A percentile compares a stretch with the other conserved stretches of the same genome.
phyloP scores from a whole-genome alignment of 2,113 vertebrate species.

The Sinocyclocheilus maitianheensis region DNA sequence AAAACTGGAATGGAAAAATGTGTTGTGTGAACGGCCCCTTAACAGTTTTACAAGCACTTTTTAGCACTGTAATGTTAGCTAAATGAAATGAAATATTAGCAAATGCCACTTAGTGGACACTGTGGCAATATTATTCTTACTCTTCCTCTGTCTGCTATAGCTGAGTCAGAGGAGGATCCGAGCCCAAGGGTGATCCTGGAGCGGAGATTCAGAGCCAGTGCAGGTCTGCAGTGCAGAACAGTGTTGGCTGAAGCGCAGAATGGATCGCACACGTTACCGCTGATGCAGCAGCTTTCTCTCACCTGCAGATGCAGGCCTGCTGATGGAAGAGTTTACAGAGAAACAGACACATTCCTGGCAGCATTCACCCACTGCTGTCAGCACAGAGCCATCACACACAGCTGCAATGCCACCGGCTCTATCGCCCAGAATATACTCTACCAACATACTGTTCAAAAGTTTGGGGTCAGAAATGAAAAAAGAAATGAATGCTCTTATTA shows the following conservation, averaged over 20 bases:
- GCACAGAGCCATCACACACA: background rate
- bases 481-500: too few species aligned
- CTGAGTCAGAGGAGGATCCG: background rate
- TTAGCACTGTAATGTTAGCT: background rate
- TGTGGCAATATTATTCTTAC: background rate
- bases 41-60: background rate
- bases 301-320: slow-evolving; percentile 39
- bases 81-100: too few species aligned
- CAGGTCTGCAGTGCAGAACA: slow-evolving; percentile 34
- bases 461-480: background rate
- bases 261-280: slow-evolving; percentile 34
- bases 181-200: background rate
- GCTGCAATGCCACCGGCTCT: background rate
- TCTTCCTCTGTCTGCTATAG: background rate
- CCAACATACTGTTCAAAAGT: background rate
- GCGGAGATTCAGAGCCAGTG: too few species aligned
- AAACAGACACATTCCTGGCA: slow-evolving; percentile 29
- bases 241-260: slow-evolving; percentile 38
- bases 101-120: background rate
- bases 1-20: too few species aligned
- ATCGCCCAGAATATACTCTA: background rate
- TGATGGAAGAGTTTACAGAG: slow-evolving; percentile 32
- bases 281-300: slow-evolving; percentile 43
- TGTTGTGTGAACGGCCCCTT: too few species aligned
- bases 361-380: slow-evolving; percentile 20